Evolutionary conservation across 1,140 invertebrate species (phyloP), one percentile per base, ranked within the genome.

Genomic region (Zophobas atratus): DNA sequence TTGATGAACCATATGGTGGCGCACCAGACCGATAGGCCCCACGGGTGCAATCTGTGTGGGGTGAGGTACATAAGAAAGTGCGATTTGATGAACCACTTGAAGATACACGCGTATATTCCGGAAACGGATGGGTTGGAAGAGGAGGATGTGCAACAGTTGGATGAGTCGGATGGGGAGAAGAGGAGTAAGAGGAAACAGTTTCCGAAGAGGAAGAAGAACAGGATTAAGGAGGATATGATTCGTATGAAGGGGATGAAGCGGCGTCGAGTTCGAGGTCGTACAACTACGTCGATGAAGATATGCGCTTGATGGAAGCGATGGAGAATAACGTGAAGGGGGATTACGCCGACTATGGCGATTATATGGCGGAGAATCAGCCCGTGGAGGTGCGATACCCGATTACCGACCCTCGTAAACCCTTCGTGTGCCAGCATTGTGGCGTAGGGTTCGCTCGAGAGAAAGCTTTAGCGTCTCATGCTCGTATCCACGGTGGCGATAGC

Each of bases 1-100:
- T 87, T 95, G 0, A 94, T 94, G 91, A 94, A 93, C 84, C 94
- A 96, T 82, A 95, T 96, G 93, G 90, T 95, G 0, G 91, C 93
- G 0, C 94, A 95, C 87, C 93, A 95, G 84, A 94, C 92, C 38
- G 93, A 95, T 84, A 80, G 93, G 1, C 93, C 93, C 0, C 92
- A 94, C 84, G 90, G 91, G 1, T 95, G 94, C 82, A 94, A 95
- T 84, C 84, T 95, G 46, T 95, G 94, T 82, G 94, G 93, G 0
- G 92, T 92, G 4, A 89, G 93, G 2, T 95, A 94, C 82, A 91
- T 93, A 1, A 89, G 93, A 53, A 94, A 93, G 78, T 91, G 90
- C 73, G 94, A 95, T 86, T 88, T 95, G 41, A 93, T 94, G 87
- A 94, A 93, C 86, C 94, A 95, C 83, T 88, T 95, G 49, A 95